Evolutionary conservation across 2,888 invertebrate species (phyloP).

Genomic region (Cheilosia pagana): DNA sequence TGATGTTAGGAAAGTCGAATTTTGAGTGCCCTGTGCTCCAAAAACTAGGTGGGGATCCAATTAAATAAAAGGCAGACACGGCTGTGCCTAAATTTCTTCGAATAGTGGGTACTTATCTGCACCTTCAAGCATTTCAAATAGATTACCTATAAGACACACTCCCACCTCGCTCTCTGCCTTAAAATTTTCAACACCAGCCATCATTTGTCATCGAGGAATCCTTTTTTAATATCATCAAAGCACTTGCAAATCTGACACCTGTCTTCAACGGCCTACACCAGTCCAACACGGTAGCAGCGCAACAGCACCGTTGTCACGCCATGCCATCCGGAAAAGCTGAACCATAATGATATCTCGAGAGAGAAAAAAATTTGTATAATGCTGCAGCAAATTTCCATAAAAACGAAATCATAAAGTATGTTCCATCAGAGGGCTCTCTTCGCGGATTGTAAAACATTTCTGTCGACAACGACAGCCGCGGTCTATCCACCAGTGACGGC

Average conservation of each 20-base stretch:
- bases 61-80: too few species aligned
- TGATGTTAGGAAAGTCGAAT: too few species aligned
- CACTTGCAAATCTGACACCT: conserved; percentile 48
- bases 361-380: conserved; percentile 11
- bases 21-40: too few species aligned
- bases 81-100: too few species aligned
- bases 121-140: too few species aligned
- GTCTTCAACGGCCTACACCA: conserved; percentile 37
- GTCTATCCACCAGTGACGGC: background rate
- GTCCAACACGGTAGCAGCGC: background rate
- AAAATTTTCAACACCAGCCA: too few species aligned
- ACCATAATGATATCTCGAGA: background rate
- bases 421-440: conserved; percentile 9
- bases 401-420: conserved; percentile 36
- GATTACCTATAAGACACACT: too few species aligned
- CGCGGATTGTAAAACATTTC: conserved; percentile 43
- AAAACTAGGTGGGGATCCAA: too few species aligned
- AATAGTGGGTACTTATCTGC: too few species aligned
- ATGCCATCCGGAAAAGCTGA: conserved; percentile 23
- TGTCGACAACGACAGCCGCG: conserved; percentile 22
- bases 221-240: conserved; percentile 49
- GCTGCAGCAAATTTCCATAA: conserved; percentile 38
- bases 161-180: too few species aligned
- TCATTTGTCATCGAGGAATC: conserved; percentile 21
- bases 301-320: conserved; percentile 23